phyloP scores from a whole-genome alignment of 2,113 vertebrate species.

The Seriola dumerili region DNA sequence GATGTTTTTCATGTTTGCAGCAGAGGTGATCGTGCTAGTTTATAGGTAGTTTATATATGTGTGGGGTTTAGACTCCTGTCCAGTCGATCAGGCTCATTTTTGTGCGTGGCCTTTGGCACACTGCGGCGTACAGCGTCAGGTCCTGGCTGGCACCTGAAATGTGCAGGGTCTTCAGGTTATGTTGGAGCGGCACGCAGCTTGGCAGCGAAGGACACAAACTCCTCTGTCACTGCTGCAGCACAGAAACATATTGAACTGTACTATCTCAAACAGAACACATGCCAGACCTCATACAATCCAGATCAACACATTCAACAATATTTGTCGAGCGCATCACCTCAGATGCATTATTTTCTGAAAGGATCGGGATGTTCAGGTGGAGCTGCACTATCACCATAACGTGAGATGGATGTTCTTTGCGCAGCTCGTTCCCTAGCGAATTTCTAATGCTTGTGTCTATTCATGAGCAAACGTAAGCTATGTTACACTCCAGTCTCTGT shows the following conservation, averaged over 20 bases:
- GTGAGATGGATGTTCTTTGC: constrained; percentile 25
- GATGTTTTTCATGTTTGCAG: constrained; percentile 37
- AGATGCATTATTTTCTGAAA: constrained; percentile 3
- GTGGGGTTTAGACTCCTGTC: constrained; percentile 7
- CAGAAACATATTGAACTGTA: background rate
- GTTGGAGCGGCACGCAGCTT: constrained; percentile 22
- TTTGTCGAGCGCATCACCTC: constrained; percentile 10
- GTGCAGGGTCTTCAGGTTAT: constrained; percentile 36
- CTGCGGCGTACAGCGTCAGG: constrained; percentile 25
- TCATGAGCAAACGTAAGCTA: constrained; percentile 28
- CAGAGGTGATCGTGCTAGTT: constrained; percentile 13
- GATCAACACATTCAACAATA: background rate
- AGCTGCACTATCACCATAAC: constrained; percentile 24
- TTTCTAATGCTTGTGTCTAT: constrained; percentile 7
- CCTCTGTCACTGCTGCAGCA: constrained; percentile 29
- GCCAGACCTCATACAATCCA: background rate
- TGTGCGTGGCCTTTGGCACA: constrained; percentile 46
- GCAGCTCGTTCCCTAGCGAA: background rate
- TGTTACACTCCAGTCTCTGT: constrained; percentile 6
- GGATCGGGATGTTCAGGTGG: constrained; percentile 5
- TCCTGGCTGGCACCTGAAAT: constrained; percentile 35
- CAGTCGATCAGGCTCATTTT: constrained; percentile 20
- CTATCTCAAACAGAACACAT: background rate
- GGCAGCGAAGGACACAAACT: constrained; percentile 45
- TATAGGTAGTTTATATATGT: background rate